Evolutionary conservation across 1,140 invertebrate genomes (phyloP).

Genomic region (Gonatopus flavifemur): DNA sequence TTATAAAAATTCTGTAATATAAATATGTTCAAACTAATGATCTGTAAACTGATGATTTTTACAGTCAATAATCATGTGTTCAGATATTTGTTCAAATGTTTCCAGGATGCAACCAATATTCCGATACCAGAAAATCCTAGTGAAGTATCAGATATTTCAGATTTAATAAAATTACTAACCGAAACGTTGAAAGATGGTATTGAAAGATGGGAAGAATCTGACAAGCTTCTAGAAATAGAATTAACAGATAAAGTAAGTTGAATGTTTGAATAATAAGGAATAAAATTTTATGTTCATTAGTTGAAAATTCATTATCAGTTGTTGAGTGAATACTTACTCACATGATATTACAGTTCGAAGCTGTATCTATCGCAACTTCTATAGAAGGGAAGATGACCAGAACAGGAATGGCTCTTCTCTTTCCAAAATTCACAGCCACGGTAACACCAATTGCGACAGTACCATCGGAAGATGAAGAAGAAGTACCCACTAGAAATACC

Average conservation of each 20-base stretch:
- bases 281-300: too few relatives aligned
- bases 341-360: slow-evolving; percentile 41
- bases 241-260: slow-evolving; percentile 29
- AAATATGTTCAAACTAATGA: too few relatives aligned
- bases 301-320: too few relatives aligned
- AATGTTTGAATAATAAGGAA: too few relatives aligned
- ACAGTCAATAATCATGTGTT: too few relatives aligned
- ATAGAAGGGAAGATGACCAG: slow-evolving; percentile 24
- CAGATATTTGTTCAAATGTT: too few relatives aligned
- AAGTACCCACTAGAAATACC: slow-evolving; percentile 75
- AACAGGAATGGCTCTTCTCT: slow-evolving; percentile 28
- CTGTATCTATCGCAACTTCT: slow-evolving; percentile 31
- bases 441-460: slow-evolving; percentile 30
- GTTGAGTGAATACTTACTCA: too few relatives aligned
- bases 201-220: slow-evolving; percentile 37
- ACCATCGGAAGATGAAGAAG: slow-evolving; percentile 78
- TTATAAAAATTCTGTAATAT: too few relatives aligned
- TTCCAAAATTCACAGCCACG: slow-evolving; percentile 43
- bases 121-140: slow-evolving; percentile 48
- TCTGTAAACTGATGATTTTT: too few relatives aligned
- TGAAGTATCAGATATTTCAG: slow-evolving; percentile 46
- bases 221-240: slow-evolving; percentile 28
- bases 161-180: slow-evolving; percentile 50
- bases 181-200: slow-evolving; percentile 46
- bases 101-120: slow-evolving; percentile 46